Base-by-base conservation (phyloP, 2,113 vertebrate species). In the Marmota flaviventris region DNA sequence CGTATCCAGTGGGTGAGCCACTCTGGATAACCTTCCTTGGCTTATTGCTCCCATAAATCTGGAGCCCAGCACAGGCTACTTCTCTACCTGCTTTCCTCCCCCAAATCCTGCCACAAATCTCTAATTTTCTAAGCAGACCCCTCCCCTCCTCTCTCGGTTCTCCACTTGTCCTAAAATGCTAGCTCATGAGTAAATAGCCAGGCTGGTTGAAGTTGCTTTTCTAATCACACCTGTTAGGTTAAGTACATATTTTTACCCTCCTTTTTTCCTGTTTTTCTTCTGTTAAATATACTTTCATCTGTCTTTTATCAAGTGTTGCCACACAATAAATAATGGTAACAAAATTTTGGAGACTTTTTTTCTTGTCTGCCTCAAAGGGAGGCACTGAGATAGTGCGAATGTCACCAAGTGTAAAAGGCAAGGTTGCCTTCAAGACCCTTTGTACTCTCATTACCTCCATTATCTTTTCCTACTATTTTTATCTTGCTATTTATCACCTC, bases 1-100 rank as follows among this genome's bases (percentile, higher is more conserved):
- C 56, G 12, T 25, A 22, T 11, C 22, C 61, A 27, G 32, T 34
- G 32, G 51, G 45, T 10, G 12, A 65, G 63, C 45, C 91, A 10
- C 32, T 90, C 70, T 69, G 69, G 51, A 76, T 81, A 53, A 70
- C 39, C 42, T 87, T 34, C 65, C 32, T 45, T 51, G 73, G 29
- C 45, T 88, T 87, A 34, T 39, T 79, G 18, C 24, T 56, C 25
- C 45, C 83, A 56, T 48, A 69, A 75, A 76, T 39, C 42, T 51
- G n/a, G 17, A 87, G 37, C 63, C 22, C 79, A 72, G 29, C 11
- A 20, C 22, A 45, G 22, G 17, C 65, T 42, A 22, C n/a, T 67
- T 82, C 51, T 94, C 85, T 73, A 32, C 22, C 37, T 94, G 92
- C 72, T 94, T 89, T 75, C 65, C 72, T 92, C 13, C 39, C 56